Evolutionary conservation across 2,113 vertebrate species (phyloP), one percentile per base, ranked within the genome.

Genomic region (Cercocebus atys): DNA sequence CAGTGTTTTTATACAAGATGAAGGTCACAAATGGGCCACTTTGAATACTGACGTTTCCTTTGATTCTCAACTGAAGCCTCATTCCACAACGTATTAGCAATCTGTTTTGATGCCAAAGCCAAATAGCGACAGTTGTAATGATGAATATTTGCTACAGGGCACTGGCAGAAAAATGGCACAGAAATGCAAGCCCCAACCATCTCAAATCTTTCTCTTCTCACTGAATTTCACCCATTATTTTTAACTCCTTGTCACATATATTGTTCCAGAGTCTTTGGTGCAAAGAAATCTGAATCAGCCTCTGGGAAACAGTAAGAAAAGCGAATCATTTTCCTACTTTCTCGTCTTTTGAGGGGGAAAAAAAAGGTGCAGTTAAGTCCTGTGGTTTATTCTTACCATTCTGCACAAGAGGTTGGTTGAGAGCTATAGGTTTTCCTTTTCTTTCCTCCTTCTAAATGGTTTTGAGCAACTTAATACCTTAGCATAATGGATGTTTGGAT

Each of bases 91-190:
- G 75, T 97, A 96, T 97, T 96, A 98, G 93, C 96, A 97, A 82
- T 97, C 94, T 97, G 59, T 94, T 96, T 98, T 70, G 81, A 75
- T 68, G 94, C 76, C 91, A 98, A 96, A 97, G 88, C 98, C 94
- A 97, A 97, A 93, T 50, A 94, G 68, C 96, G 94, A 97, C 97
- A 98, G 98, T 98, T 97, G 81, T 87, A 98, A 94, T 97, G 98
- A 97, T 97, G 97, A 98, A 68, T 98, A 98, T 97, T 98, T 98
- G 97, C 97, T 98, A 40, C 76, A n/a, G 96, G 97, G 84, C 43
- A 40, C 87, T 98, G 96, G 94, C 94, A 98, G 97, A 96, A 97
- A 98, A 98, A 98, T 68, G 85, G 89, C 95, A 89, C 66, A 90
- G 90, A 95, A 88, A 91, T 96, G 64, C 59, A 98, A 96, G 52